A percentile compares a stretch with the other conserved stretches of the same genome.
Conservation (phyloP, 2,888 invertebrate genomes). For the Cataglyphis cursor region DNA sequence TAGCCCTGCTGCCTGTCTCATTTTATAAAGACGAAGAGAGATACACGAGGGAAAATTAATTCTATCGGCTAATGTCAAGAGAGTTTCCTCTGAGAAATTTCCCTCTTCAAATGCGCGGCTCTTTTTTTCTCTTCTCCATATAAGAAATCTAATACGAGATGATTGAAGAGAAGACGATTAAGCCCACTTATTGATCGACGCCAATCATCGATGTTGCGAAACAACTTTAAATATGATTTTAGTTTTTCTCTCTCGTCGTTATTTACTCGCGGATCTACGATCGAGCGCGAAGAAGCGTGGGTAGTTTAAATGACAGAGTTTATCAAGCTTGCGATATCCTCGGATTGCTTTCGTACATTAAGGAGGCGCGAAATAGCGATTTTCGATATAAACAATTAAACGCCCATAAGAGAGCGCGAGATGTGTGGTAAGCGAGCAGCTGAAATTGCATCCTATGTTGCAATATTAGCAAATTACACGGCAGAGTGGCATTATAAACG, state of each 20-base stretch:
- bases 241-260: not conserved
- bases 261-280: not conserved
- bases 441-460: conserved; percentile 27
- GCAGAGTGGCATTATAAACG: conserved; percentile 40
- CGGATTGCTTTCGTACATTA: conserved; percentile 16
- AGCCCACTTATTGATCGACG: not conserved
- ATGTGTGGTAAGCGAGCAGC: conserved; percentile 28
- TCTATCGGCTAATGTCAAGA: conserved; percentile 15
- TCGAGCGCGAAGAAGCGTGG: conserved; percentile 12
- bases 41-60: conserved; percentile 25
- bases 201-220: conserved; percentile 6
- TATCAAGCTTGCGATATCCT: not conserved
- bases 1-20: not conserved
- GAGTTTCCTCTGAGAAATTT: conserved; percentile 7
- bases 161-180: not conserved
- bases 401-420: conserved; percentile 9
- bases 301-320: conserved; percentile 21
- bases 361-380: conserved; percentile 31
- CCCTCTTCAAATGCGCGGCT: not conserved
- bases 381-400: conserved; percentile 41
- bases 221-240: conserved; percentile 4
- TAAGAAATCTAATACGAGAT: not conserved
- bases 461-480: conserved; percentile 56
- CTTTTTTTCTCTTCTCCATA: not conserved
- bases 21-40: conserved; percentile 13